Evolutionary conservation across 2,888 invertebrate genomes (phyloP).

Genomic region (Acleris cristana): DNA sequence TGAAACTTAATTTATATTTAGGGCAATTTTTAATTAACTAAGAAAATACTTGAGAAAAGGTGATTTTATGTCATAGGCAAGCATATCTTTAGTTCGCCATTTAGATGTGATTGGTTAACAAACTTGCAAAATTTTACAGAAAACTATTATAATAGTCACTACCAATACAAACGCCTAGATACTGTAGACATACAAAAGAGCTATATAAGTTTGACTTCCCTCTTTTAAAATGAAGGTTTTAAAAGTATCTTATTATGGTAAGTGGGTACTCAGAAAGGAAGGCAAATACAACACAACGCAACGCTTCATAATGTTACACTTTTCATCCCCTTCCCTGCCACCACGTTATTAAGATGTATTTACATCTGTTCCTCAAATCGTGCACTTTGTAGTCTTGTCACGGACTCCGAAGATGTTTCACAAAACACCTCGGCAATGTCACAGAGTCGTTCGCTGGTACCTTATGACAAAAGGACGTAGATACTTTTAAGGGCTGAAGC

Average conservation of each 20-base stretch:
- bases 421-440: slow-evolving; percentile 23
- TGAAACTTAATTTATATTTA: too few species aligned
- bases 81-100: too few species aligned
- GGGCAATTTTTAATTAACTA: too few species aligned
- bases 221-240: neutral
- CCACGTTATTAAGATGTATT: slow-evolving; percentile 21
- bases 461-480: too few species aligned
- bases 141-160: too few species aligned
- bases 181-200: too few species aligned
- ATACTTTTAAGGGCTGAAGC: too few species aligned
- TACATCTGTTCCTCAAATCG: slow-evolving; percentile 9
- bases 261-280: neutral
- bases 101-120: too few species aligned
- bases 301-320: neutral
- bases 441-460: neutral
- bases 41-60: too few species aligned
- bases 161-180: too few species aligned
- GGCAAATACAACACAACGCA: neutral
- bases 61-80: too few species aligned
- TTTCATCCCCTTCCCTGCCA: slow-evolving; percentile 2
- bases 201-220: neutral
- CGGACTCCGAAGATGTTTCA: slow-evolving; percentile 24
- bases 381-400: slow-evolving; percentile 25
- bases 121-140: too few species aligned
- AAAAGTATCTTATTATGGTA: neutral